Conservation (phyloP, 2,797 vertebrate species). For the Lycodopsis pacificus region DNA sequence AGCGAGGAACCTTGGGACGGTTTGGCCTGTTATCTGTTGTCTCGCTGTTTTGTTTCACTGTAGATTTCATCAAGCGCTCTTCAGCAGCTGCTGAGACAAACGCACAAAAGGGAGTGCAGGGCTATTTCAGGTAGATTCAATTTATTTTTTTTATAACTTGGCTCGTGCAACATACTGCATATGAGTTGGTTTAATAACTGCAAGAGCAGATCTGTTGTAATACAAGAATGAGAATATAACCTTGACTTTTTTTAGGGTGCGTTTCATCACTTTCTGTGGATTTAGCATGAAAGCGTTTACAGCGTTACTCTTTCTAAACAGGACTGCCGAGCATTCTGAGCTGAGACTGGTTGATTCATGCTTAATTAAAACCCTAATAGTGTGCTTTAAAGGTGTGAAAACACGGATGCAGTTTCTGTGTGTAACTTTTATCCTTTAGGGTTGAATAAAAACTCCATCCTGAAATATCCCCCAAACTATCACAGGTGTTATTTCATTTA, state of each 20-base stretch:
- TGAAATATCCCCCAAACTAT: conserved; percentile 3
- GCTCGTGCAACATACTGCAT: not conserved
- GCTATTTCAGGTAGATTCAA: conserved; percentile 5
- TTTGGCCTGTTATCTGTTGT: conserved; percentile 44
- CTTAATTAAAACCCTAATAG: conserved; percentile 47
- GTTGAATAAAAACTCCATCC: not conserved
- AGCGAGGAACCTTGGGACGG: conserved; percentile 61
- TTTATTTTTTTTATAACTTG: conserved; percentile 10
- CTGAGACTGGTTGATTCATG: conserved; percentile 27
- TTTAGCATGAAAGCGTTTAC: conserved; percentile 43
- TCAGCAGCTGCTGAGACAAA: conserved; percentile 51
- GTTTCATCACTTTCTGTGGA: conserved; percentile 32
- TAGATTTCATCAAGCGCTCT: conserved; percentile 54
- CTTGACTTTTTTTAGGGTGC: conserved; percentile 25
- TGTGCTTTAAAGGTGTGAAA: conserved; percentile 35
- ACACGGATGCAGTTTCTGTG: not conserved
- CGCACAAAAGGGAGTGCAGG: conserved; percentile 50
- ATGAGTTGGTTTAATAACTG: conserved; percentile 27
- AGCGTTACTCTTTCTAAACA: conserved; percentile 19
- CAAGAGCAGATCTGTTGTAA: conserved; percentile 28
- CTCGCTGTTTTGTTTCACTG: conserved; percentile 50
- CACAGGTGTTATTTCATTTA: conserved; percentile 30
- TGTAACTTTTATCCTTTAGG: conserved; percentile 13
- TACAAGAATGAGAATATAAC: conserved; percentile 32
- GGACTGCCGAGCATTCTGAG: conserved; percentile 28